phyloP scores from a whole-genome alignment of 2,113 vertebrate genomes.

The Vimba vimba region DNA sequence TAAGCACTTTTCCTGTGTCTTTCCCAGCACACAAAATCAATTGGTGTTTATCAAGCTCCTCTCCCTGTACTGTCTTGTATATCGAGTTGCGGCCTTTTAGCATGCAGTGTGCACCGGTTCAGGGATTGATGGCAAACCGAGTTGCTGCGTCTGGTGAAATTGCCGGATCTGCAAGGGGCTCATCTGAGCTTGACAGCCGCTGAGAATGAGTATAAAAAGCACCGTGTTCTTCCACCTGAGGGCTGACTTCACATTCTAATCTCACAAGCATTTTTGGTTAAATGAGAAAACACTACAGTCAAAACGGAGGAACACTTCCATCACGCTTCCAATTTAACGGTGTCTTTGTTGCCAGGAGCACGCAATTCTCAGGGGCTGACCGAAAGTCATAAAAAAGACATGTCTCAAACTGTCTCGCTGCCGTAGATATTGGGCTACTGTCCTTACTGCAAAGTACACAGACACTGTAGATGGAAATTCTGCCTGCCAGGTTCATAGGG shows the following conservation, averaged over 20 bases:
- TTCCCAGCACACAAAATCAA: slow-evolving; percentile 66
- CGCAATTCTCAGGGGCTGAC: not conserved
- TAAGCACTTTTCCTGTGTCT: slow-evolving; percentile 63
- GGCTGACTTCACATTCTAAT: slow-evolving; percentile 14
- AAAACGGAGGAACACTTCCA: slow-evolving; percentile 36
- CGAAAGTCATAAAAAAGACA: not conserved
- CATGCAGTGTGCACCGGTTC: slow-evolving; percentile 58
- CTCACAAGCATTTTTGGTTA: slow-evolving; percentile 22
- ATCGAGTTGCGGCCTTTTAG: slow-evolving; percentile 53
- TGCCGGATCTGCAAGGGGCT: slow-evolving; percentile 56
- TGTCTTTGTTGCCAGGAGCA: slow-evolving; percentile 12
- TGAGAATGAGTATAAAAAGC: slow-evolving; percentile 26
- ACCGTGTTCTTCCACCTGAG: not conserved
- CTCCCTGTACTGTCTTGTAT: slow-evolving; percentile 52
- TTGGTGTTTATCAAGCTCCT: slow-evolving; percentile 64
- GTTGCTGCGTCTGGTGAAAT: slow-evolving; percentile 54
- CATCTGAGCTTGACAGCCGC: slow-evolving; percentile 38
- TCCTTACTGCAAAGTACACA: not conserved
- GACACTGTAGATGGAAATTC: not conserved
- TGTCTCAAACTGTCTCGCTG: slow-evolving; percentile 9
- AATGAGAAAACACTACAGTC: slow-evolving; percentile 47
- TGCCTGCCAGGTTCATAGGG: not conserved
- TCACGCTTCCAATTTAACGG: slow-evolving; percentile 33
- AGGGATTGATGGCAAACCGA: slow-evolving; percentile 52
- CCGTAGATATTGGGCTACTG: not conserved